Conservation (phyloP, 2,888 invertebrate genomes). For the Eurois occulta region DNA sequence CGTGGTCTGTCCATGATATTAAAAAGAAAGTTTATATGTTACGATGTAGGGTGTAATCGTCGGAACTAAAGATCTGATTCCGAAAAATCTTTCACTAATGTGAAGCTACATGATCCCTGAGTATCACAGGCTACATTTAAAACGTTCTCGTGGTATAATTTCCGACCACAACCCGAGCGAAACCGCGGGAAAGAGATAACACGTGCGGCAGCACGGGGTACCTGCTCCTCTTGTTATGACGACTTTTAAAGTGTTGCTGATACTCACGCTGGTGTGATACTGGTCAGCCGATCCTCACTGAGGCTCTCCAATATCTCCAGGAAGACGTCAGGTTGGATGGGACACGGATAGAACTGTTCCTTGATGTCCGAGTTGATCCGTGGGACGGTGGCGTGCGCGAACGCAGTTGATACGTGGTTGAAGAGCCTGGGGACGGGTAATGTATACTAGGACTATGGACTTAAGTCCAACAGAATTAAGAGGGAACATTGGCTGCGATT, state of each 20-base stretch:
- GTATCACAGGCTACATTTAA: neutral
- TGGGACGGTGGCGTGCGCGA: conserved; percentile 82
- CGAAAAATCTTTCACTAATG: neutral
- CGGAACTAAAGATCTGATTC: neutral
- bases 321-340: conserved; percentile 62
- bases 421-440: conserved; percentile 67
- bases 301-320: conserved; percentile 64
- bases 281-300: conserved; percentile 54
- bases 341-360: conserved; percentile 67
- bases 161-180: neutral
- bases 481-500: no score
- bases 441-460: no score
- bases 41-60: neutral
- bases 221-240: neutral
- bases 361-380: conserved; percentile 41
- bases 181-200: neutral
- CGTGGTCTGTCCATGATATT: no score
- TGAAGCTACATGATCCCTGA: neutral
- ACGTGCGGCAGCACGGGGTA: neutral
- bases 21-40: neutral
- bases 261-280: conserved; percentile 50
- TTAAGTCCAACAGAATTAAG: no score
- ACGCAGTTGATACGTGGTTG: conserved; percentile 72
- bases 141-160: neutral
- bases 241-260: neutral